These are phyloP conservation scores for Agonopterix subpropinquella DNA, from an alignment of 2,888 invertebrate species.

Conservation along the genomic window DNA sequence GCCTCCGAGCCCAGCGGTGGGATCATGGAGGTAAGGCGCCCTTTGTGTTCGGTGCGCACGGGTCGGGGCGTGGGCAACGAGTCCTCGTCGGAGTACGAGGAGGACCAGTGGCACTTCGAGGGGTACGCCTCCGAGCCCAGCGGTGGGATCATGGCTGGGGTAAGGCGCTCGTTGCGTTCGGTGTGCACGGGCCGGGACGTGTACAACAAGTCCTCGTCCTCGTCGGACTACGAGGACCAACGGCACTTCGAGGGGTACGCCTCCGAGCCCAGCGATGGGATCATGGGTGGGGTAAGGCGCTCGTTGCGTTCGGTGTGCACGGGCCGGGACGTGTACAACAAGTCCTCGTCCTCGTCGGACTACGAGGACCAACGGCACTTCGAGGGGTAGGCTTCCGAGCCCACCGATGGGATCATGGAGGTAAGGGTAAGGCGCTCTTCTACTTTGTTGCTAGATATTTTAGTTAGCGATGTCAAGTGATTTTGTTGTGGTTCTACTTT, in stretches of 20 bases:
- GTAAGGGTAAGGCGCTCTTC: too few species aligned
- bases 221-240: slow-evolving; percentile 80
- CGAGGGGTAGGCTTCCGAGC: slow-evolving; percentile 92
- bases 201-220: slow-evolving; percentile 74
- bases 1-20: slow-evolving; percentile 85
- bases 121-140: slow-evolving; percentile 91
- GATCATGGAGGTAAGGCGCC: slow-evolving; percentile 51
- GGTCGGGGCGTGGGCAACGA: slow-evolving; percentile 59
- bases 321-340: slow-evolving; percentile 55
- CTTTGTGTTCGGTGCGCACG: slow-evolving; percentile 81
- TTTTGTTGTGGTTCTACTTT: background rate
- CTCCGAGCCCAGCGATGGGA: slow-evolving; percentile 83
- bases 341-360: slow-evolving; percentile 78
- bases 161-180: slow-evolving; percentile 73
- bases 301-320: slow-evolving; percentile 81
- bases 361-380: slow-evolving; percentile 82
- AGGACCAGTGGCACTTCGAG: slow-evolving; percentile 83
- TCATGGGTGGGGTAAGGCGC: slow-evolving; percentile 52
- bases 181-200: slow-evolving; percentile 73
- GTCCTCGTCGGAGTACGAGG: slow-evolving; percentile 79
- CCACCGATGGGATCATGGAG: slow-evolving; percentile 71
- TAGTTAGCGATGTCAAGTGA: background rate
- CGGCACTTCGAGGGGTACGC: slow-evolving; percentile 88
- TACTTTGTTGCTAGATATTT: background rate
- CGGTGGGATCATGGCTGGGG: slow-evolving; percentile 66